Base-by-base conservation (phyloP, 2,797 vertebrate species). In the Mycteria americana region DNA sequence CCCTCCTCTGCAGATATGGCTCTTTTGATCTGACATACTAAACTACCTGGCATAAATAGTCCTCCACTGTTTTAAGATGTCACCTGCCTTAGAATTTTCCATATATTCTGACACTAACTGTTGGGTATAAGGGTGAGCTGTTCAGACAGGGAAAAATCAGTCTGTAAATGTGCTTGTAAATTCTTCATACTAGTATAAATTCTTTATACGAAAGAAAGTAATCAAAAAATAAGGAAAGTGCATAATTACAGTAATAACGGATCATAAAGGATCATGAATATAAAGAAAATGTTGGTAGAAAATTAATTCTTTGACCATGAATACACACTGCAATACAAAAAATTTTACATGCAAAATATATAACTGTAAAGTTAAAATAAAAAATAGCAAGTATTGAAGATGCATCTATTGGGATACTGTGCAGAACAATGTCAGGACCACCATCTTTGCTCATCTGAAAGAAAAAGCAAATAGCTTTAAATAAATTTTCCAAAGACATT, bases 31-130 rank as follows among this genome's bases (percentile, higher is more conserved):
- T 90, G 70, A 90, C 33, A 68, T 21, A 46, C 18, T 54, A 67
- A 97, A 95, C 60, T 78, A 57, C 53, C 59, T 37, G 23, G 53
- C 45, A 95, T 80, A 95, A 97, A 93, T 59, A 94, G 41, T 30
- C 22, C 72, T 81, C 35, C 28, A 59, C 56, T 88, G 27, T 79
- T 94, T 92, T 94, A 84, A 88, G 57, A 54, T 94, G 85, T 95
- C 85, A 78, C 43, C 45, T 82, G 28, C 39, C 65, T 75, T 45
- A 35, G 31, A 96, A 85, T 93, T 97, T 97, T 93, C 83, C n/a
- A 64, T 92, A 82, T 91, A 84, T 95, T 67, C 88, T 95, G 76
- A 82, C 53, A 91, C 59, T 83, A 95, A 92, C 31, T 68, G 13
- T 41, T 82, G 62, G 35, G 17, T 41, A 24, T 80, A 60, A 87